Base-by-base conservation (phyloP, 1,140 invertebrate species). In the Lepidurus apus region DNA sequence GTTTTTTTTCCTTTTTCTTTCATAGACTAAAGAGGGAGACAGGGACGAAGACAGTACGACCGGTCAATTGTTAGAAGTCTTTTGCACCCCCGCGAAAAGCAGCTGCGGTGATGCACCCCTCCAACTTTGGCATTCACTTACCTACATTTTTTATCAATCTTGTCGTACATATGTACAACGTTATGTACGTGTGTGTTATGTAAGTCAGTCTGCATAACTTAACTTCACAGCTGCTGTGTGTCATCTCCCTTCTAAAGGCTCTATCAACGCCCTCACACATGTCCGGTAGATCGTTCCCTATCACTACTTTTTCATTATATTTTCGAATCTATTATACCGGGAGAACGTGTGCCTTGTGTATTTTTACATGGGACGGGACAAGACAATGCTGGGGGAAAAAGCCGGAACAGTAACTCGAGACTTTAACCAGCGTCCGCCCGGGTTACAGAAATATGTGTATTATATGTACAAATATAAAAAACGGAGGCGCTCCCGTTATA, bases 221-320 rank as follows among this genome's bases (percentile, higher is more conserved):
- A 65, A 65, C 53, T 65, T 65, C 53, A 65, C 53, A 65, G 53
- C 53, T 65, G 53, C 53, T 65, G 53, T 17, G 53, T 65, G 53
- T 65, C 53, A 65, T 65, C 53, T 65, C 53, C 53, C 53, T 65
- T 65, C 17, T 65, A 65, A 65, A 65, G 53, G 8, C 53, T 65
- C 53, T 65, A 21, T 65, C 53, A 65, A 65, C 53, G 53, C 53
- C 53, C 53, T 65, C 53, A 21, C 53, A 65, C 53, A 65, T 65
- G 53, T 65, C 53, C 53, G 53, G 53, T 17, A 17, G 53, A 65
- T n/a, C 21, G 17, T 13, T 65, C 53, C 53, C 53, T 65, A 65
- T 65, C 53, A 17, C 53, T 65, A n/a, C 53, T 65, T 65, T 65
- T 65, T 65, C 21, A n/a, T 65, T 65, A 65, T 21, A 21, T n/a